These are phyloP conservation scores for Eulacestoma nigropectus DNA, from an alignment of 2,113 vertebrate species.

Conservation along the genomic window DNA sequence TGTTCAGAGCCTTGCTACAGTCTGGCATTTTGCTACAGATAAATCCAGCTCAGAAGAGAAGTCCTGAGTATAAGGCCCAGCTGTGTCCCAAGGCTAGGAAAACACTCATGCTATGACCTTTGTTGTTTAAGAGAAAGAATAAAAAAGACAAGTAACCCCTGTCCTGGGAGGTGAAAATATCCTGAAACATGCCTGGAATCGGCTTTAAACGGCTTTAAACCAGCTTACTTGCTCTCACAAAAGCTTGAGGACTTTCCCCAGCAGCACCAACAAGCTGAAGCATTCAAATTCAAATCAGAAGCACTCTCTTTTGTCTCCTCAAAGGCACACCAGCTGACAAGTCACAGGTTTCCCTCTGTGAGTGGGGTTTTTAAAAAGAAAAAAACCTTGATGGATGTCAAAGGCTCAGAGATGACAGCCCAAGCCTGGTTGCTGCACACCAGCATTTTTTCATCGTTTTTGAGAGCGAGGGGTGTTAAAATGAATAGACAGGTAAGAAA, in stretches of 20 bases:
- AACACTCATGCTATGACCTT: neutral
- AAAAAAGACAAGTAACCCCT: neutral
- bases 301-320: neutral
- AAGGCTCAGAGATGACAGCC: neutral
- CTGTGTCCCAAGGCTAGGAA: neutral
- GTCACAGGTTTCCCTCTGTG: neutral
- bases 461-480: neutral
- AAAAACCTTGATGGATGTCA: neutral
- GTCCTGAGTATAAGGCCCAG: neutral
- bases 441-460: neutral
- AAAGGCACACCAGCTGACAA: neutral
- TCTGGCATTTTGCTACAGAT: neutral
- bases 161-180: neutral
- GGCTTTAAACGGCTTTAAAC: neutral
- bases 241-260: neutral
- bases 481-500: neutral
- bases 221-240: neutral
- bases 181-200: neutral
- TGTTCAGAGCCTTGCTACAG: neutral
- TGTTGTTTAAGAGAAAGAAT: neutral
- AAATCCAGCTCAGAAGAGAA: neutral
- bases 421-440: neutral
- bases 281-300: conserved; percentile 18
- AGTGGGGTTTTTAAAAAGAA: neutral
- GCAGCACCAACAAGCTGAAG: neutral